A percentile compares a stretch with the other conserved stretches of the same genome.
Evolutionary conservation across 2,797 vertebrate species (phyloP).

Genomic region (Scolopax rusticola): DNA sequence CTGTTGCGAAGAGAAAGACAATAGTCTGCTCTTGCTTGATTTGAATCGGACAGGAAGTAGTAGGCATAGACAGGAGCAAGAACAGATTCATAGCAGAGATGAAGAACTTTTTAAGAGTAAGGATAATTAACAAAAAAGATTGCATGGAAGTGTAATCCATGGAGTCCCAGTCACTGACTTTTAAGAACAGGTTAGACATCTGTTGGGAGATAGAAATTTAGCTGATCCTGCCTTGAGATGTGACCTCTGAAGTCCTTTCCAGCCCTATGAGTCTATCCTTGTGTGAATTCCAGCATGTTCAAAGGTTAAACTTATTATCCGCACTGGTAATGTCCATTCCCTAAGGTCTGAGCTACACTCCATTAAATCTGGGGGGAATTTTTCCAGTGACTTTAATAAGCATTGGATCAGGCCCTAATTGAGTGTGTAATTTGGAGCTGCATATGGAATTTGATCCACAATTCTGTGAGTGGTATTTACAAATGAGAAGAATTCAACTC

Average conservation of each 20-base stretch:
- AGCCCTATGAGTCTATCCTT: background rate
- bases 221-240: conserved; percentile 10
- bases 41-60: background rate
- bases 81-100: background rate
- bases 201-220: background rate
- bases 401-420: conserved; percentile 34
- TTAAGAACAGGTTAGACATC: conserved; percentile 29
- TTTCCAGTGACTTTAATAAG: conserved; percentile 34
- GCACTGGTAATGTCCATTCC: background rate
- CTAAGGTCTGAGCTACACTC: background rate
- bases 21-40: background rate
- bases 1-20: background rate
- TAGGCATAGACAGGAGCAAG: background rate
- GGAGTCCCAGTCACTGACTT: background rate
- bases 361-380: conserved; percentile 16
- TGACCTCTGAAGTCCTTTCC: conserved; percentile 32
- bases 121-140: background rate
- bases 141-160: background rate
- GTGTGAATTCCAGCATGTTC: background rate
- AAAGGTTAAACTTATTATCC: background rate
- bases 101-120: background rate
- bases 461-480: conserved; percentile 22
- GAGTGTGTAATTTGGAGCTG: conserved; percentile 37
- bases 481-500: conserved; percentile 23
- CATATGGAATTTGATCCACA: background rate